Conservation (phyloP, 2,888 invertebrate genomes). For the Ypsolopha scabrella region DNA sequence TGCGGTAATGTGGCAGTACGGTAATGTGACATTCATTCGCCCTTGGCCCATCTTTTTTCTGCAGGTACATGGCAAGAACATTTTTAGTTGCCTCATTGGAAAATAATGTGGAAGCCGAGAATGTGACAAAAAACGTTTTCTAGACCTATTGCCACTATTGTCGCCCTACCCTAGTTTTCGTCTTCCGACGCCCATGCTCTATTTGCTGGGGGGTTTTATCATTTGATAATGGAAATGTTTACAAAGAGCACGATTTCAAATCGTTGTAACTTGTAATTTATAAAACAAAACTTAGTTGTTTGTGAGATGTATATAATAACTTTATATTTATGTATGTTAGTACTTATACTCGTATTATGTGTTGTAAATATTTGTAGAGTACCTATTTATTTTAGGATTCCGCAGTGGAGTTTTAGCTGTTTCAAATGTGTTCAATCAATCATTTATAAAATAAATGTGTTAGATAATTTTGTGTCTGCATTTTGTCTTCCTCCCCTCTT, state of each 20-base stretch:
- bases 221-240: not conserved
- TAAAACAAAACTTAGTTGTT: not conserved
- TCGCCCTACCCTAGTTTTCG: no score
- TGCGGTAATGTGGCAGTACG: no score
- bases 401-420: slow-evolving; percentile 9
- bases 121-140: no score
- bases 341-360: slow-evolving; percentile 7
- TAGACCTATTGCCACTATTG: no score
- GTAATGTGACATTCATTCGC: no score
- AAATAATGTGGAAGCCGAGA: no score
- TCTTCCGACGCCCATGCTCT: no score
- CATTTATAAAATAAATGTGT: slow-evolving; percentile 51
- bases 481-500: not conserved
- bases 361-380: slow-evolving; percentile 2
- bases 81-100: no score
- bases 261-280: not conserved
- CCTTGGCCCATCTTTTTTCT: no score
- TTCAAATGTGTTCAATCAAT: slow-evolving; percentile 65
- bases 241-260: not conserved
- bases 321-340: slow-evolving; percentile 7
- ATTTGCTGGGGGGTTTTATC: not conserved
- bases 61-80: no score
- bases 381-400: slow-evolving; percentile 12
- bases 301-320: slow-evolving; percentile 2
- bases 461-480: slow-evolving; percentile 25